Base-by-base conservation (phyloP, 1,140 invertebrate genomes). In the Frieseomelitta varia region DNA sequence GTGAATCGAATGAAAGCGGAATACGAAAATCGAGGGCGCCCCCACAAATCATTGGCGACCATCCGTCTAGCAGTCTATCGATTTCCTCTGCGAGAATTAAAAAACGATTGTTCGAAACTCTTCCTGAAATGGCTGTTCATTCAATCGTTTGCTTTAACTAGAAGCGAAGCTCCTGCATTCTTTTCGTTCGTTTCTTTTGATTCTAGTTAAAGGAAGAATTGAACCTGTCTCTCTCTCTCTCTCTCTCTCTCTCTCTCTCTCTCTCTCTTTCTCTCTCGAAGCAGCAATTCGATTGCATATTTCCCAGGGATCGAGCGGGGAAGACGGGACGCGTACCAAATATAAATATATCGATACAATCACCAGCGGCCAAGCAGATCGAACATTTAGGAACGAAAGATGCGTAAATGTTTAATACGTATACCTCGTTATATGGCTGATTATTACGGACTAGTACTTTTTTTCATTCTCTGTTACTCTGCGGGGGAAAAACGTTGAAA, bases 361-460 rank as follows among this genome's bases (percentile, higher is more conserved):
- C 21, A 67, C 39, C 67, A 84, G 76, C 75, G 58, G 81, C 69
- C 69, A 68, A 72, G 81, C 69, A 58, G 85, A 72, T 84, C 81
- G 85, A 84, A 86, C 73, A 82, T 74, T 78, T 84, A 82, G 77
- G 76, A 84, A 85, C 69, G 74, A 80, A 85, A 84, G 86, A 85
- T 88, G 87, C 87, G 86, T 79, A 85, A 88, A 89, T 81, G 80
- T 90, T 90, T 90, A 90, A 90, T 82, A 86, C 85, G 84, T 89
- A 89, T 91, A 90, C 85, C 81, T 91, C 74, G 65, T 58, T 90
- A 87, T 88, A 92, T 92, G 91, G 91, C 90, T 90, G 88, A 90
- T 79, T 85, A 88, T 91, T 85, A 84, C 88, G 90, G 91, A 92
- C 90, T 92, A 92, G 90, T 91, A 81, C 81, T 81, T 84, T 87